A percentile compares a stretch with the other conserved stretches of the same genome.
Evolutionary conservation across 2,797 vertebrate genomes (phyloP).

Genomic region (Florisuga fusca): DNA sequence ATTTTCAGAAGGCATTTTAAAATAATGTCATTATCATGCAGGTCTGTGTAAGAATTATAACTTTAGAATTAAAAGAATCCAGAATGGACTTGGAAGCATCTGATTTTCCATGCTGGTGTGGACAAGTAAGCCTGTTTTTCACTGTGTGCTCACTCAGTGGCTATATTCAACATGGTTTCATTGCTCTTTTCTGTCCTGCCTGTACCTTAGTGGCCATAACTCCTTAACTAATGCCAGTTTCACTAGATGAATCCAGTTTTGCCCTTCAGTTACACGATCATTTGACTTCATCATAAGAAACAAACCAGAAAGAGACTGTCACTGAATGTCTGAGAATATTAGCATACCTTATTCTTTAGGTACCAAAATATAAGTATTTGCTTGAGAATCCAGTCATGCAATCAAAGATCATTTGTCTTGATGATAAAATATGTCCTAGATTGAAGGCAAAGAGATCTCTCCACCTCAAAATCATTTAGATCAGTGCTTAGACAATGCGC

Average conservation of each 20-base stretch:
- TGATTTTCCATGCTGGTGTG: background rate
- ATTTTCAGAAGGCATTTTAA: constrained; percentile 23
- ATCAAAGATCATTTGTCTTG: background rate
- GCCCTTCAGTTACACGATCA: background rate
- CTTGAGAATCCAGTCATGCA: background rate
- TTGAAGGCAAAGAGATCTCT: background rate
- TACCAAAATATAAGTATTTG: background rate
- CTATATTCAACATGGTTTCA: constrained; percentile 18
- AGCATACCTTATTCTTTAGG: background rate
- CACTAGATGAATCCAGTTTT: background rate
- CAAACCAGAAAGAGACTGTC: background rate
- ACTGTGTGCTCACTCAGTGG: background rate
- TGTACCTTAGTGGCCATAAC: background rate
- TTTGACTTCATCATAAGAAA: background rate
- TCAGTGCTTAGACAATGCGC: background rate
- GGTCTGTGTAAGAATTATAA: background rate
- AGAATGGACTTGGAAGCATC: background rate
- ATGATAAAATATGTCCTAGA: background rate
- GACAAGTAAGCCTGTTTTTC: constrained; percentile 2
- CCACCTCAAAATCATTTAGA: background rate
- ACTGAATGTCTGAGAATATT: background rate
- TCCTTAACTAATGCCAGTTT: background rate
- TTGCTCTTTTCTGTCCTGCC: background rate
- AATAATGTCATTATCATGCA: background rate
- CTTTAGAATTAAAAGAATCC: constrained; percentile 18